Base-by-base conservation (phyloP, 2,113 vertebrate genomes). In the Australoheros scitulus region DNA sequence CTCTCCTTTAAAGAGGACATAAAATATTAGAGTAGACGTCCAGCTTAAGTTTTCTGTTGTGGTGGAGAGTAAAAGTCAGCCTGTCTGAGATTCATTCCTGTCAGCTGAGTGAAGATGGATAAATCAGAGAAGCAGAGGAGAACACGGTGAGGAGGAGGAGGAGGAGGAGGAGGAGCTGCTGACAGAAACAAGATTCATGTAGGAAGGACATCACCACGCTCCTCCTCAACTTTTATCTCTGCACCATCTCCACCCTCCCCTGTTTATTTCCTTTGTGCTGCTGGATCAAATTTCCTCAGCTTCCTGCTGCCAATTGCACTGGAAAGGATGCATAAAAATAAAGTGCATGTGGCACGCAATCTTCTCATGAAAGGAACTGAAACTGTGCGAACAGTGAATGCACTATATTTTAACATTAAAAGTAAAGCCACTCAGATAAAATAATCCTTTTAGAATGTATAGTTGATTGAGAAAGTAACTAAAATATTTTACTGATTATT, bases 271-370 rank as follows among this genome's bases (percentile, higher is more conserved):
- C 90, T 91, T 68, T 68, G 55, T 26, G 78, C 77, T 83, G 77
- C 61, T 47, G 82, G 83, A 87, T 92, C 88, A 89, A 26, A 89
- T 89, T 90, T 93, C 89, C 87, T 79, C 36, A 5, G 32, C 83
- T 89, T 91, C 90, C 86, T 85, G 80, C 56, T 22, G 36, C 60
- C 47, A 79, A 80, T 61, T 58, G 18, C 47, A 47, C 58, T 83
- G 81, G 65, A 83, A 18, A 75, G 70, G 80, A 88, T 81, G 80
- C 32, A 79, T 41, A 7, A 57, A 78, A 89, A 89, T 77, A 86
- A 72, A 61, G 57, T 64, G 60, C 43, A 64, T 7, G 68, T 20
- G 11, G 36, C 61, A 14, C 2, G 11, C 26, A 61, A 38, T 4
- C 8, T 14, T 15, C 68, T 9, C 5, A 2, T 32, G 15, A 68